phyloP scores from a whole-genome alignment of 2,888 invertebrate species.

The Scaptomyza caliginosa region DNA sequence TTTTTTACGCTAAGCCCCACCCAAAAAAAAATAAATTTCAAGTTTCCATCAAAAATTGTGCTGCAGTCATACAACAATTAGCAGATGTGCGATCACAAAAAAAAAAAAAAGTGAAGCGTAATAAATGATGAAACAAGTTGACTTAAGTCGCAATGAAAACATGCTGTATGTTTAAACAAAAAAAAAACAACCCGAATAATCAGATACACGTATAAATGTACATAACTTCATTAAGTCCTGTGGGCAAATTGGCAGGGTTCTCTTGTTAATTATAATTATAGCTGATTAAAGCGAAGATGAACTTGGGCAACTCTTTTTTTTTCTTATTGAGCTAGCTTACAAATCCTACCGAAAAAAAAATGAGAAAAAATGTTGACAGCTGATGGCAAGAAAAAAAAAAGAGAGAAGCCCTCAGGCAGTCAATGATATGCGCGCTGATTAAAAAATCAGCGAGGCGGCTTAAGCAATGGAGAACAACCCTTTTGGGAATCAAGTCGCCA shows the following conservation, averaged over 20 bases:
- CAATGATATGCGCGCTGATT: slow-evolving; percentile 74
- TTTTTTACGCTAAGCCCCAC: slow-evolving; percentile 37
- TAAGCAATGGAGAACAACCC: slow-evolving; percentile 54
- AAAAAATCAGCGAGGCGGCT: slow-evolving; percentile 71
- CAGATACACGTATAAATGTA: not conserved
- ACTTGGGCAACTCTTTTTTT: slow-evolving; percentile 11
- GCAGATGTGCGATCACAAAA: slow-evolving; percentile 59
- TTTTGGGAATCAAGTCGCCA: slow-evolving; percentile 61
- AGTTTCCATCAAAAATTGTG: slow-evolving; percentile 6
- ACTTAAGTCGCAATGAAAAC: slow-evolving; percentile 51
- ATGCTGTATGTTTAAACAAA: slow-evolving; percentile 18
- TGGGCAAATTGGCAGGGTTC: slow-evolving; percentile 14
- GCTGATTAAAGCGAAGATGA: slow-evolving; percentile 53
- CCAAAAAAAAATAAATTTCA: slow-evolving; percentile 8
- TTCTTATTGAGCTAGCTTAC: slow-evolving; percentile 9
- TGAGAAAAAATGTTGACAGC: slow-evolving; percentile 75
- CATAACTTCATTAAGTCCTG: slow-evolving; percentile 15
- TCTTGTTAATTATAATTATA: slow-evolving; percentile 77
- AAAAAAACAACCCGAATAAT: slow-evolving; percentile 40
- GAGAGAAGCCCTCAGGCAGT: slow-evolving; percentile 19
- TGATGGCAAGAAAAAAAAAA: slow-evolving; percentile 52
- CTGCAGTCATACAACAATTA: slow-evolving; percentile 58
- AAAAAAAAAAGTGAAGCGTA: slow-evolving; percentile 55
- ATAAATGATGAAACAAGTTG: slow-evolving; percentile 53
- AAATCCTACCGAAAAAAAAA: slow-evolving; percentile 37